These are phyloP conservation scores for Dufourea novaeangliae DNA, from an alignment of 1,140 invertebrate species.

Conservation along the genomic window DNA sequence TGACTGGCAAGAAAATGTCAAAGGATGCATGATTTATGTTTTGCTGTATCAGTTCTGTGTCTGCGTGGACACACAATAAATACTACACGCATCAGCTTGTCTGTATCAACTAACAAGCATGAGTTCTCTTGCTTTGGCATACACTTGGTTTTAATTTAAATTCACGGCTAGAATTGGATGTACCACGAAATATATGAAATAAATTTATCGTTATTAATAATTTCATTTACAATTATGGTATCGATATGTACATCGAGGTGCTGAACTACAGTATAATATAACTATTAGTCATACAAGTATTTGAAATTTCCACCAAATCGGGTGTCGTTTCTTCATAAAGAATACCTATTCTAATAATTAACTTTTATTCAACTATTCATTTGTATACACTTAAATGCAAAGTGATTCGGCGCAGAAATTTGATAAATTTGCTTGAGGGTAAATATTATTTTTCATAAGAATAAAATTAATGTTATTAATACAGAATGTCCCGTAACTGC, in stretches of 20 bases:
- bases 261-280: conserved; percentile 12
- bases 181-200: neutral
- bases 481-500: too few species aligned
- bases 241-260: neutral
- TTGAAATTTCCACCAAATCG: too few species aligned
- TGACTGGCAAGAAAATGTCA: conserved; percentile 18
- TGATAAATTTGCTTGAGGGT: too few species aligned
- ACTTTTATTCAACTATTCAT: too few species aligned
- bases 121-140: neutral
- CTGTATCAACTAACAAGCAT: conserved; percentile 23
- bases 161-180: neutral
- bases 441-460: too few species aligned
- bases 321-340: neutral
- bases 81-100: conserved; percentile 17
- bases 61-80: neutral
- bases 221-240: neutral
- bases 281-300: too few species aligned
- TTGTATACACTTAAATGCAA: too few species aligned
- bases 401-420: neutral
- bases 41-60: neutral
- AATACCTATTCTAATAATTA: too few species aligned
- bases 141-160: conserved; percentile 5
- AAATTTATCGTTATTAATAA: too few species aligned
- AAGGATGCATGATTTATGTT: conserved; percentile 10
- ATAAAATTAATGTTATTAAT: too few species aligned